Evolutionary conservation across 2,113 vertebrate species (phyloP), one percentile per base, ranked within the genome.

Genomic region (Dinomys branickii): DNA sequence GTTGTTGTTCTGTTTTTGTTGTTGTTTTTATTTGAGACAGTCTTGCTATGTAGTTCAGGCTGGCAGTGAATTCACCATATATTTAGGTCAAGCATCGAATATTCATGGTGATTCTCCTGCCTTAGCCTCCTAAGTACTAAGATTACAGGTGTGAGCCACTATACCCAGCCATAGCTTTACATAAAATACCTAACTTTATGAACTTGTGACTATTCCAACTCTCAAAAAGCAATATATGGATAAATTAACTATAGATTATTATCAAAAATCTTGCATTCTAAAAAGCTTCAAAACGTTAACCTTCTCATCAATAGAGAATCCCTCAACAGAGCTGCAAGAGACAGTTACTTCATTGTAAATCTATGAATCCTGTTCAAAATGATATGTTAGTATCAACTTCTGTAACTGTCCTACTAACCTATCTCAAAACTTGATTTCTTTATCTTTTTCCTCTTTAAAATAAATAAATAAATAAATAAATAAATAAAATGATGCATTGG

Each of bases 161-260:
- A 47, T 30, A 6, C 26, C 73, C 41, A 28, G 24, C 13, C 3
- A 12, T 67, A 41, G 20, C n/a, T 63, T 69, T 82, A 67, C 41
- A 17, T 54, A 67, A 78, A 94, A 92, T 50, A 78, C 20, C 1
- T 33, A 80, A 87, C 10, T 89, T 75, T 24, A 20, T 88, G 92
- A 91, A 71, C n/a, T 52, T 7, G 58, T 47, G 84, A 33, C 11
- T 61, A 65, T 56, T 77, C 44, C 38, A 41, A 69, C 38, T 87
- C 88, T 80, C 5, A 52, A 92, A 96, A 94, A 65, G 59, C 35
- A 78, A 41, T 58, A 78, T n/a, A 65, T 54, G 12, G 33, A 9
- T 71, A 93, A 71, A 95, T 91, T 78, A 84, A 87, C 24, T 22
- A 54, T 35, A 75, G 78, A n/a, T 85, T 93, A 52, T 81, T 85